These are phyloP conservation scores for Apostichopus parvimensis DNA, from an alignment of 35 echinoderm and acorn worm genomes.

Conservation along the genomic window DNA sequence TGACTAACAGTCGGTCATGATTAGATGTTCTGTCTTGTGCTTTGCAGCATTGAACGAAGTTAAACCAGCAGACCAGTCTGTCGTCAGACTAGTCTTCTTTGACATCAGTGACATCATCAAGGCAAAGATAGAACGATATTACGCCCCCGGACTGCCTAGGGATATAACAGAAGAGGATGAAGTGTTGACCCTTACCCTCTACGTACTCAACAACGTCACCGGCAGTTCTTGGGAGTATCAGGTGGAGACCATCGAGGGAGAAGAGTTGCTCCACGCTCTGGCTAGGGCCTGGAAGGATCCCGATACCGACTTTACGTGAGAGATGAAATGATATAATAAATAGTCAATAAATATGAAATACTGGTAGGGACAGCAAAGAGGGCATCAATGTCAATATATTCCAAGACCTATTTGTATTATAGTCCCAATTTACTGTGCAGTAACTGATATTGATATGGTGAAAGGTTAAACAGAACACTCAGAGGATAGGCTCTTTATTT, in stretches of 20 bases:
- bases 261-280: background rate
- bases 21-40: too few relatives aligned
- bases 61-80: background rate
- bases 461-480: too few relatives aligned
- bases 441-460: too few relatives aligned
- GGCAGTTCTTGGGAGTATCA: background rate
- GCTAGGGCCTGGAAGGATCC: constrained; percentile 9
- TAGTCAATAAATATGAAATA: background rate
- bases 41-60: constrained; percentile 7
- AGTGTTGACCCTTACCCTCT: background rate
- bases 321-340: background rate
- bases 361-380: too few relatives aligned
- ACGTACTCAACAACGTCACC: constrained; percentile 9
- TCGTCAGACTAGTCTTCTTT: background rate
- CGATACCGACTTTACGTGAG: constrained; percentile 8
- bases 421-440: too few relatives aligned
- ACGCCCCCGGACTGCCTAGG: background rate
- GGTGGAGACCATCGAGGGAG: background rate
- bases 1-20: too few relatives aligned
- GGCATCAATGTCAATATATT: too few relatives aligned
- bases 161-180: background rate
- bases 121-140: background rate
- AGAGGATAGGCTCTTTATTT: too few relatives aligned
- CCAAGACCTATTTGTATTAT: too few relatives aligned
- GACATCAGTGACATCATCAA: constrained; percentile 7